A percentile compares a stretch with the other conserved stretches of the same genome.
phyloP scores from a whole-genome alignment of 2,797 vertebrate species.

The Staurois parvus region DNA sequence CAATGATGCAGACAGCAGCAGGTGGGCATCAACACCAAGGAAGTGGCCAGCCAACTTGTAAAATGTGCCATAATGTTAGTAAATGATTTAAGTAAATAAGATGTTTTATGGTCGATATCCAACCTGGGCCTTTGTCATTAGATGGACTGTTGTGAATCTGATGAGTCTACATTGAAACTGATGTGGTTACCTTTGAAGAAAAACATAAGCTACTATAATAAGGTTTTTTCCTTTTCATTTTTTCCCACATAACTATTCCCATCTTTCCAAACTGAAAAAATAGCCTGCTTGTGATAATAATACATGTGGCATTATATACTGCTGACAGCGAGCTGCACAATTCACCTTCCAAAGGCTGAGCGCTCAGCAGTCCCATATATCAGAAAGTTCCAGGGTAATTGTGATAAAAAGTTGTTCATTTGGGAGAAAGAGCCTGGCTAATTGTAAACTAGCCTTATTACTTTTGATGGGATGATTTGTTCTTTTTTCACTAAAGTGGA shows the following conservation, averaged over 20 bases:
- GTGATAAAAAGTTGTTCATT: conserved; percentile 33
- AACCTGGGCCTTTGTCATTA: conserved; percentile 37
- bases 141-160: conserved; percentile 54
- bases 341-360: conserved; percentile 9
- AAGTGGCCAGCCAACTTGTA: conserved; percentile 26
- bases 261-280: conserved; percentile 41
- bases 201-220: conserved; percentile 50
- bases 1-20: conserved; percentile 38
- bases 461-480: too few species aligned
- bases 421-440: background rate
- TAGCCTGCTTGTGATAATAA: conserved; percentile 55
- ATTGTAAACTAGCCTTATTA: too few species aligned
- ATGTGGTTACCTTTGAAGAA: conserved; percentile 52
- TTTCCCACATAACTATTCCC: conserved; percentile 42
- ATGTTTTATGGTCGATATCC: conserved; percentile 42
- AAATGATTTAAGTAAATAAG: conserved; percentile 60
- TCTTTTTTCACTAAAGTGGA: too few species aligned
- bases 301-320: conserved; percentile 32
- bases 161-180: conserved; percentile 47
- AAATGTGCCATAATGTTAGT: conserved; percentile 53
- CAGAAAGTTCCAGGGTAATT: conserved; percentile 17
- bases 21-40: conserved; percentile 36
- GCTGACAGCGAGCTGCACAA: conserved; percentile 32
- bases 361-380: conserved; percentile 7
- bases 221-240: conserved; percentile 13